phyloP scores from a whole-genome alignment of 2,888 invertebrate species.

The Lochmaea capreae region DNA sequence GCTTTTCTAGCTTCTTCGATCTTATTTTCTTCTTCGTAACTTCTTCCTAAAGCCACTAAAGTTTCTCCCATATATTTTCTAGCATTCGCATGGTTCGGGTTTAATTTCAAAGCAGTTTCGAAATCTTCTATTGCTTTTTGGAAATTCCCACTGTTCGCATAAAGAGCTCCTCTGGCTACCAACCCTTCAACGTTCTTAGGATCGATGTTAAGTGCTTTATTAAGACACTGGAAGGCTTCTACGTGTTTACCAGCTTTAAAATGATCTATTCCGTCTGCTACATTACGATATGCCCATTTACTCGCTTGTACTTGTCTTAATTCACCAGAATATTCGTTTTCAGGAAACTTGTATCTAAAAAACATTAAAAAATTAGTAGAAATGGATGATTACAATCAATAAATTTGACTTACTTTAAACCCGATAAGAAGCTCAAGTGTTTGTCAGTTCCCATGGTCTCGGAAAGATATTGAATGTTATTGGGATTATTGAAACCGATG shows the following conservation, averaged over 20 bases:
- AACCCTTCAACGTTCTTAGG: slow-evolving; percentile 92
- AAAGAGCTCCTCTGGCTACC: slow-evolving; percentile 91
- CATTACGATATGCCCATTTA: slow-evolving; percentile 91
- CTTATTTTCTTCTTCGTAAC: slow-evolving; percentile 89
- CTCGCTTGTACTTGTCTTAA: slow-evolving; percentile 91
- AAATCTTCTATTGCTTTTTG: slow-evolving; percentile 95
- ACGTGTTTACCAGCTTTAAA: slow-evolving; percentile 93
- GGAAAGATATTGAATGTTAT: slow-evolving; percentile 85
- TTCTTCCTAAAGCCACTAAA: slow-evolving; percentile 87
- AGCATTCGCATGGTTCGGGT: slow-evolving; percentile 92
- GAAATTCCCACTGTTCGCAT: slow-evolving; percentile 94
- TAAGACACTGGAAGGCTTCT: slow-evolving; percentile 94
- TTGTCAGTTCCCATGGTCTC: slow-evolving; percentile 79
- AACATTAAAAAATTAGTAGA: slow-evolving; percentile 7
- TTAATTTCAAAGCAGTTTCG: slow-evolving; percentile 88
- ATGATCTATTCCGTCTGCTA: slow-evolving; percentile 95
- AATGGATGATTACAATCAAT: neutral
- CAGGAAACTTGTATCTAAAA: slow-evolving; percentile 78
- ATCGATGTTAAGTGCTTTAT: slow-evolving; percentile 93
- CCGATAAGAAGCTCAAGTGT: slow-evolving; percentile 77
- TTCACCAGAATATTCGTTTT: slow-evolving; percentile 85
- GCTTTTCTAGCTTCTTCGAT: slow-evolving; percentile 86
- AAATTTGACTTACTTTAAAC: slow-evolving; percentile 72
- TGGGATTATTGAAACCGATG: slow-evolving; percentile 89
- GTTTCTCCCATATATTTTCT: slow-evolving; percentile 95